Percentiles rank a stretch among this genome's conserved stretches.
Conservation (phyloP, 92 coral and sea anemone species). For the Meandrina meandrites region DNA sequence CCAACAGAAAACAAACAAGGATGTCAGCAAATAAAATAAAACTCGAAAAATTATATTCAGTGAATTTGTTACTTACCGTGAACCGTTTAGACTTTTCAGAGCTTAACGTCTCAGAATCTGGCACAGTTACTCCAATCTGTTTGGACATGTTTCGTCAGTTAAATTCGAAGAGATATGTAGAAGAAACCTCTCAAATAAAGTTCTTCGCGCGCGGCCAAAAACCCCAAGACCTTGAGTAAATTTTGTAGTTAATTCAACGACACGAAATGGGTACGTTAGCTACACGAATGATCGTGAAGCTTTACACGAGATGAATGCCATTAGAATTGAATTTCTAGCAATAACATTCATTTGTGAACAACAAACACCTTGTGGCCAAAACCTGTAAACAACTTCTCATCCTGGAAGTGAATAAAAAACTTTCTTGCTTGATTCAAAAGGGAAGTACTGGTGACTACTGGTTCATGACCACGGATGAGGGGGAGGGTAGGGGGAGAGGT, state of each 20-base stretch:
- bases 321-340: neutral
- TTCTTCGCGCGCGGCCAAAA: conserved; percentile 10
- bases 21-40: neutral
- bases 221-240: neutral
- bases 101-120: conserved; percentile 98
- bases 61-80: conserved; percentile 75
- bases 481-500: neutral
- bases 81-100: conserved; percentile 99
- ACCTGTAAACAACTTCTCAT: conserved; percentile 34
- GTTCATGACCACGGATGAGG: neutral
- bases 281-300: conserved; percentile 3
- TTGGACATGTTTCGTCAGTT: conserved; percentile 57
- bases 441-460: conserved; percentile 24
- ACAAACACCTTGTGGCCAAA: conserved; percentile 13
- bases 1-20: conserved; percentile 24
- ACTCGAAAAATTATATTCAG: neutral
- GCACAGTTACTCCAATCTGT: conserved; percentile 94
- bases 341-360: neutral
- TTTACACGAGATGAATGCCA: neutral
- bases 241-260: conserved; percentile 2
- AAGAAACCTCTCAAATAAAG: neutral
- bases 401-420: conserved; percentile 17
- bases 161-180: conserved; percentile 20
- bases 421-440: neutral
- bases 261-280: neutral